Evolutionary conservation across 1,140 invertebrate species (phyloP), one percentile per base, ranked within the genome.

Genomic region (Eufriesea mexicana): DNA sequence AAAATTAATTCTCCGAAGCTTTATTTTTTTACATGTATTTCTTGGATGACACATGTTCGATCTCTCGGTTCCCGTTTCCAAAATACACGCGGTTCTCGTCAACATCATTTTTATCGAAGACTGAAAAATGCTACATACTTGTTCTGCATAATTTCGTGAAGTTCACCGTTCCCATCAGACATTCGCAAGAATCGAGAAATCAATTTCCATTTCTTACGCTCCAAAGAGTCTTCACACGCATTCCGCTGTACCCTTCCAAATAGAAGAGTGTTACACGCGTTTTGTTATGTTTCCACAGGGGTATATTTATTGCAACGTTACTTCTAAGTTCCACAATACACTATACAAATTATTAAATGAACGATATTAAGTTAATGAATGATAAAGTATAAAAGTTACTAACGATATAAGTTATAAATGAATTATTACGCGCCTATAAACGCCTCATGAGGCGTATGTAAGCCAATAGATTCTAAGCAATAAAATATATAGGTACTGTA

Each of bases 381-480:
- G 61, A 83, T 84, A 68, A 64, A 79, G 42, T 90, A 91, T 86
- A 84, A 81, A 76, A 84, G 86, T 90, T 88, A 86, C 70, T 86
- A 88, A 88, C 28, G 54, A 87, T 66, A 80, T 86, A 85, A 86
- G 82, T 85, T 86, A 88, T 68, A 67, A 78, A 77, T 88, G 70
- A 89, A 86, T 90, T 89, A 90, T 88, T 88, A 89, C 71, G 87
- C 85, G 87, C 79, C 86, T 89, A 87, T 83, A 72, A 89, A 68
- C 72, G 84, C 86, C 89, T 88, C 67, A 81, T 89, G 84, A 86
- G 88, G 88, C 89, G 89, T 89, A 90, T 85, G 71, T 92, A 92
- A 93, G 90, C 92, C 90, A 91, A 93, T 94, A 93, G 91, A 89
- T 90, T 86, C 84, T 93, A 94, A 94, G 92, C 91, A 93, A 94